Percentiles rank a stretch among this genome's conserved stretches.
phyloP scores from a whole-genome alignment of 2,888 invertebrate genomes.

The Blomia tropicalis region DNA sequence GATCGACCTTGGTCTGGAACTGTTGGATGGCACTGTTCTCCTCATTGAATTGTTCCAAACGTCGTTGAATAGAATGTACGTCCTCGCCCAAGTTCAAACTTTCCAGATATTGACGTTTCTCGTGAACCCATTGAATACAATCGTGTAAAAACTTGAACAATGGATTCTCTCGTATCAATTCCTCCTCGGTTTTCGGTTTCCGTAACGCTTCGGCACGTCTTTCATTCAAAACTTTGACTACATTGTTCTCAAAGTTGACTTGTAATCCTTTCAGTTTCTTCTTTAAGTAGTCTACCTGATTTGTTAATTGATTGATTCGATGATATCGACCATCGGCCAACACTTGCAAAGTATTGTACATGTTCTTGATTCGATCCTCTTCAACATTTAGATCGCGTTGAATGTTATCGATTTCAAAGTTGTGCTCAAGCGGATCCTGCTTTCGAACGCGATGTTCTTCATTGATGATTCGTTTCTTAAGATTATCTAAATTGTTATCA shows the following conservation, averaged over 20 bases:
- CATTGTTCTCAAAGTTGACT: conserved; percentile 66
- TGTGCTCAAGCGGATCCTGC: conserved; percentile 81
- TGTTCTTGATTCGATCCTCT: conserved; percentile 69
- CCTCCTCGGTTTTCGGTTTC: conserved; percentile 49
- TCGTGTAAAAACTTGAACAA: conserved; percentile 82
- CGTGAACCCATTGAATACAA: conserved; percentile 85
- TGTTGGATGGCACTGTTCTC: conserved; percentile 86
- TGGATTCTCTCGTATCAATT: conserved; percentile 80
- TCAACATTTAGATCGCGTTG: conserved; percentile 68
- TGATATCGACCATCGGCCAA: conserved; percentile 72
- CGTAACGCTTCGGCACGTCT: conserved; percentile 65
- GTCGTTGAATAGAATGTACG: conserved; percentile 63
- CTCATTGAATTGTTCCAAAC: conserved; percentile 82
- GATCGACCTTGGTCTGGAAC: conserved; percentile 78
- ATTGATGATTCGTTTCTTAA: conserved; percentile 70
- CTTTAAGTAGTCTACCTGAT: conserved; percentile 67
- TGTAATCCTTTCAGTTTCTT: conserved; percentile 76
- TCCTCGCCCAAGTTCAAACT: conserved; percentile 80
- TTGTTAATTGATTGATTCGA: conserved; percentile 62
- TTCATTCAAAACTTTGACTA: conserved; percentile 67
- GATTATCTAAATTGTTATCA: conserved; percentile 64
- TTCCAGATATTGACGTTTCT: conserved; percentile 73
- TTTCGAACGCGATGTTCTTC: conserved; percentile 64
- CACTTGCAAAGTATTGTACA: conserved; percentile 71
- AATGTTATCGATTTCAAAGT: conserved; percentile 73